Evolutionary conservation across 2,888 invertebrate species (phyloP).

Genomic region (Trichogramma dendrolimi): DNA sequence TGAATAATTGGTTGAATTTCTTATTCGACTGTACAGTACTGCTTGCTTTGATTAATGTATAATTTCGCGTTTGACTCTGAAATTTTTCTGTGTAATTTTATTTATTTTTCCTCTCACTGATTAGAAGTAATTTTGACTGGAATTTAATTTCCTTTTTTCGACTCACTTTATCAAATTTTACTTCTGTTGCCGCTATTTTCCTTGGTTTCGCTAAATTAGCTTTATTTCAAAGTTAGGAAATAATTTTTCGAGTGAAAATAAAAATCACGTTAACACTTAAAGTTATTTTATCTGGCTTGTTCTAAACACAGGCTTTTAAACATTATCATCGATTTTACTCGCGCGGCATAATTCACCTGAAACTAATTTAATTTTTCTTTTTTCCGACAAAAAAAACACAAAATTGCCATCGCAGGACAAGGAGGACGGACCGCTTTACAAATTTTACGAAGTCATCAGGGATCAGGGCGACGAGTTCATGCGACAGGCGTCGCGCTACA

Average conservation of each 20-base stretch:
- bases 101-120: background rate
- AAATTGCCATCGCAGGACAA: slow-evolving; percentile 57
- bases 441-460: slow-evolving; percentile 77
- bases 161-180: background rate
- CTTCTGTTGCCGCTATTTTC: background rate
- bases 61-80: background rate
- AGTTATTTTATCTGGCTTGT: too few species aligned
- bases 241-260: too few species aligned
- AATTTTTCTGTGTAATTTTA: background rate
- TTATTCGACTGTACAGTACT: background rate
- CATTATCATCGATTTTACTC: background rate
- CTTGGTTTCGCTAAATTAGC: too few species aligned
- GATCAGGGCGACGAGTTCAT: slow-evolving; percentile 73
- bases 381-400: slow-evolving; percentile 14
- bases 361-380: slow-evolving; percentile 30
- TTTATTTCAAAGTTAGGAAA: too few species aligned
- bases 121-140: background rate
- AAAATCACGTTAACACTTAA: too few species aligned
- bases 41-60: slow-evolving; percentile 20
- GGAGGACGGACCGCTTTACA: slow-evolving; percentile 71
- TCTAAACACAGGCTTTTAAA: too few species aligned
- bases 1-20: background rate
- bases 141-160: slow-evolving; percentile 1
- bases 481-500: slow-evolving; percentile 64
- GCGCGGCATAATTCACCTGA: background rate